These are phyloP conservation scores for Chaetogeoica ovagalla DNA, from an alignment of 2,888 invertebrate genomes.

Conservation along the genomic window DNA sequence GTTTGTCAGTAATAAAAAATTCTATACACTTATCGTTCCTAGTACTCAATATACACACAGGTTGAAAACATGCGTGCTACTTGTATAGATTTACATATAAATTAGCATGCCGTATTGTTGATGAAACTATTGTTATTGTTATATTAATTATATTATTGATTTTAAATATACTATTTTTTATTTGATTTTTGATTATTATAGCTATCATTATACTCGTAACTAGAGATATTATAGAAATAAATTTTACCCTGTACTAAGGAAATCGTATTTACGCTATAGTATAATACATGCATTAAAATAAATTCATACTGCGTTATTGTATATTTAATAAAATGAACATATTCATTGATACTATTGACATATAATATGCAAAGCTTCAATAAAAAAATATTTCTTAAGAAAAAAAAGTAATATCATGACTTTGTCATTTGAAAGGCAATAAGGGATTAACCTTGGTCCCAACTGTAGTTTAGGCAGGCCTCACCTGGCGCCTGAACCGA, in stretches of 20 bases:
- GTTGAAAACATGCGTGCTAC: constrained; percentile 1
- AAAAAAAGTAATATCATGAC: constrained; percentile 52
- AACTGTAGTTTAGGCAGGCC: constrained; percentile 76
- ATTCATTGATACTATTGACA: not conserved
- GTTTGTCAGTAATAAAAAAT: not conserved
- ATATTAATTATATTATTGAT: not conserved
- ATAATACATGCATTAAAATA: not conserved
- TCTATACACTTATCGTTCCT: not conserved
- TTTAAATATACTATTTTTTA: not conserved
- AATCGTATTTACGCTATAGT: not conserved
- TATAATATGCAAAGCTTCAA: constrained; percentile 1
- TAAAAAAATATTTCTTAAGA: constrained; percentile 48
- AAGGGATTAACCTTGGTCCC: constrained; percentile 76
- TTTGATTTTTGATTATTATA: not conserved
- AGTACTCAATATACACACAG: not conserved
- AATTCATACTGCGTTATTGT: not conserved
- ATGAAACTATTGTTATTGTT: not conserved
- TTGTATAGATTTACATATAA: not conserved
- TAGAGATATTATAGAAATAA: not conserved
- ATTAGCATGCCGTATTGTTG: constrained; percentile 1
- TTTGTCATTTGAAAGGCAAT: constrained; percentile 53
- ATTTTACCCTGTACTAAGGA: not conserved
- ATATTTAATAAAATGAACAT: not conserved
- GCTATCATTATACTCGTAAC: not conserved
- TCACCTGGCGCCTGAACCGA: constrained; percentile 95